A percentile compares a stretch with the other conserved stretches of the same genome.
phyloP scores from a whole-genome alignment of 2,797 vertebrate genomes.

The Limnodromus scolopaceus region DNA sequence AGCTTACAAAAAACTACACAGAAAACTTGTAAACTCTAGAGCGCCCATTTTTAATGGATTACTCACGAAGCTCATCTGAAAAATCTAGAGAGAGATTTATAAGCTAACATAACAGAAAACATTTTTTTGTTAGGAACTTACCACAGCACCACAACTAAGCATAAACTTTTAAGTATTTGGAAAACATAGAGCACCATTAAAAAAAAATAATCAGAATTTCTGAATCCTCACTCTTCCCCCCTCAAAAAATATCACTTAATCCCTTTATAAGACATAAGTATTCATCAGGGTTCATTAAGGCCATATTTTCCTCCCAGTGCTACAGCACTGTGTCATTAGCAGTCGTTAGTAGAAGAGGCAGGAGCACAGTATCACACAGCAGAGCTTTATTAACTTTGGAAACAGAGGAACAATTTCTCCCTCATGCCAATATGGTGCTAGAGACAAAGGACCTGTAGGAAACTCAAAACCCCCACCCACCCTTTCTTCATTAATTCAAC shows the following conservation, averaged over 20 bases:
- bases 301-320: neutral
- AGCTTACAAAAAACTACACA: neutral
- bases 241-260: neutral
- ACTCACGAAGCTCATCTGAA: neutral
- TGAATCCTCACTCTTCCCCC: neutral
- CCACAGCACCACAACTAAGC: neutral
- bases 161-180: neutral
- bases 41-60: neutral
- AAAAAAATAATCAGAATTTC: neutral
- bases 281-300: neutral
- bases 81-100: neutral
- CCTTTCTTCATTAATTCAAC: neutral
- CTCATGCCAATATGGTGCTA: rapidly evolving
- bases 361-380: neutral
- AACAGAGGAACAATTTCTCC: neutral
- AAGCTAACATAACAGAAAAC: neutral
- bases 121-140: neutral
- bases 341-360: neutral
- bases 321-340: neutral
- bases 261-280: neutral
- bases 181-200: neutral
- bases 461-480: neutral
- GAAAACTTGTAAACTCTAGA: neutral
- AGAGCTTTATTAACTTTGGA: neutral
- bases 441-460: neutral